phyloP scores from a whole-genome alignment of 2,113 vertebrate genomes.

The Lota lota region DNA sequence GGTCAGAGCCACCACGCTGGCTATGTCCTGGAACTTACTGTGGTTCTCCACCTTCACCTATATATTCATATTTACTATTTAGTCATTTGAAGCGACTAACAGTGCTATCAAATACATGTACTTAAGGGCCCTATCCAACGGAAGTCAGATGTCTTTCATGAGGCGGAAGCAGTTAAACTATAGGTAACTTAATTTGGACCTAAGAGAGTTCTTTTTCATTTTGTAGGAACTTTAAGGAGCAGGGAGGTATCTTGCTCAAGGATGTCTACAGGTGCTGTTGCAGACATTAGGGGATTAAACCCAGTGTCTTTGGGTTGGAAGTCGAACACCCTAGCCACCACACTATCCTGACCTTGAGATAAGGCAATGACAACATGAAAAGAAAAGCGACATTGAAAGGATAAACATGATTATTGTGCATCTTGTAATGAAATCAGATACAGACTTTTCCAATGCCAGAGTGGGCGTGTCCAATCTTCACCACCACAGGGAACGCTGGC shows the following conservation, averaged over 20 bases:
- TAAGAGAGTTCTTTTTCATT: no score
- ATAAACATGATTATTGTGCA: neutral
- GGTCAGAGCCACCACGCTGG: slow-evolving; percentile 95
- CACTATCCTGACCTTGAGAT: no score
- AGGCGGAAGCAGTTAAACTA: no score
- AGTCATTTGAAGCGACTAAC: no score
- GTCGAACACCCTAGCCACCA: no score
- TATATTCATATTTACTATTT: neutral
- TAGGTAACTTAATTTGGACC: no score
- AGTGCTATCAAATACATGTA: no score
- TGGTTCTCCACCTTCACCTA: slow-evolving; percentile 98
- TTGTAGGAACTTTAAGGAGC: slow-evolving; percentile 1
- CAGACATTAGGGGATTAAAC: no score
- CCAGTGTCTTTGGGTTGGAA: no score
- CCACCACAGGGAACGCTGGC: slow-evolving; percentile 95
- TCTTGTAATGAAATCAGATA: neutral
- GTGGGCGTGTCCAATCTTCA: slow-evolving; percentile 99
- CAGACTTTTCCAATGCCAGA: slow-evolving; percentile 97
- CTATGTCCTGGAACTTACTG: slow-evolving; percentile 98
- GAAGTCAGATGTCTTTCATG: no score
- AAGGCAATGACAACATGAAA: no score
- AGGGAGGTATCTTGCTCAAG: neutral
- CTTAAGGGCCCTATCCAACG: no score
- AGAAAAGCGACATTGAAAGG: neutral
- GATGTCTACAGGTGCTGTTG: neutral